Evolutionary conservation across 1,140 invertebrate genomes (phyloP).

Genomic region (Nomia melanderi): DNA sequence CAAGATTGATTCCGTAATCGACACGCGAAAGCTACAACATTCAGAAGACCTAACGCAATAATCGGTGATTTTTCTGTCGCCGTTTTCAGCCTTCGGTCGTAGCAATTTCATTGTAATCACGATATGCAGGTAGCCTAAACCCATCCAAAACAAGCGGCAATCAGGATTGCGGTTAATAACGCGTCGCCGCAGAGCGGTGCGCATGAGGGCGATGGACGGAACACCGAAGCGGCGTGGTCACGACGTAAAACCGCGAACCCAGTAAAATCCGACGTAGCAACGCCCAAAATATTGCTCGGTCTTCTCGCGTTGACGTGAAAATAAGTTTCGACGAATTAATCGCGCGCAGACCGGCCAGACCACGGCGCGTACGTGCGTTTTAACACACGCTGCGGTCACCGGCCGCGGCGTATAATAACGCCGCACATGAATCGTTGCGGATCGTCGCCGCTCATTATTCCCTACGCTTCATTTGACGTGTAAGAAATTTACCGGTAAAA

Average conservation of each 20-base stretch:
- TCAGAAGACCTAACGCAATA: not conserved
- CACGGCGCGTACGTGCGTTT: constrained; percentile 4
- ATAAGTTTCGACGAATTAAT: constrained; percentile 72
- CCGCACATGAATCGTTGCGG: constrained; percentile 31
- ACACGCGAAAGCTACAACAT: not conserved
- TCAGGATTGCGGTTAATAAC: constrained; percentile 74
- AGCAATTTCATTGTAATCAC: constrained; percentile 51
- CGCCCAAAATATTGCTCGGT: constrained; percentile 68
- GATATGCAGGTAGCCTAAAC: constrained; percentile 55
- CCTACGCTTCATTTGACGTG: not conserved
- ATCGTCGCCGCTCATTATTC: constrained; percentile 12
- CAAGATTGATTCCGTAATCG: no score
- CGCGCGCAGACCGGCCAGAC: constrained; percentile 3
- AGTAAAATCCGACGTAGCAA: constrained; percentile 67
- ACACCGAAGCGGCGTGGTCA: constrained; percentile 60
- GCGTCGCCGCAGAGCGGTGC: constrained; percentile 58
- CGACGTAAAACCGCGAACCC: constrained; percentile 69
- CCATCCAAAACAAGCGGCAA: constrained; percentile 71
- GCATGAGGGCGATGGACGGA: constrained; percentile 62
- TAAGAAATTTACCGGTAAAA: not conserved
- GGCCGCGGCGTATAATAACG: constrained; percentile 5
- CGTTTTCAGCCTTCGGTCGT: not conserved
- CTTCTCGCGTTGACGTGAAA: constrained; percentile 67
- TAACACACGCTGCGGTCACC: not conserved
- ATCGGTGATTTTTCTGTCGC: not conserved